A percentile compares a stretch with the other conserved stretches of the same genome.
These are phyloP conservation scores for Lobophora halterata DNA, from an alignment of 2,888 invertebrate genomes.

Conservation along the genomic window DNA sequence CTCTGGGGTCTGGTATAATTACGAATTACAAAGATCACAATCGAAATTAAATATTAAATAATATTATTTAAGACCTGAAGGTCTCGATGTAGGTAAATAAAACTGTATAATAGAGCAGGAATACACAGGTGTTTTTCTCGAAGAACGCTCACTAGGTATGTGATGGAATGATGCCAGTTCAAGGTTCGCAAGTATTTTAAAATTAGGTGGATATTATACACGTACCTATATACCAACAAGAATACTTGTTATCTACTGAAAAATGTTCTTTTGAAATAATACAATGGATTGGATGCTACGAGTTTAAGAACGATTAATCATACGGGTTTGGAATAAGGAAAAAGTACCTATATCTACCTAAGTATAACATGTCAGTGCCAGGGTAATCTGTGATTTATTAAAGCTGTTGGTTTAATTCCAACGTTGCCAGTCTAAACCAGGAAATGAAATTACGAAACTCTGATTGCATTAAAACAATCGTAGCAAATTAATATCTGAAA, in stretches of 20 bases:
- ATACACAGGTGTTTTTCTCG: no score
- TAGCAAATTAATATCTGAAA: conserved; percentile 61
- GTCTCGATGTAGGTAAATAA: no score
- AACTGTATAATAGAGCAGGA: no score
- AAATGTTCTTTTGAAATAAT: neutral
- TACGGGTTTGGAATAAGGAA: conserved; percentile 14
- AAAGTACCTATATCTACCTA: no score
- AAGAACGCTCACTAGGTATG: no score
- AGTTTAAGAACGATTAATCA: conserved; percentile 19
- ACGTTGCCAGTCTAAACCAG: conserved; percentile 7
- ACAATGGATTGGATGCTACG: conserved; percentile 11
- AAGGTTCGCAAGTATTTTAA: no score
- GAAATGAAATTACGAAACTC: conserved; percentile 31
- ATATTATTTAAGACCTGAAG: no score
- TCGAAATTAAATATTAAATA: no score
- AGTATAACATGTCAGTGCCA: conserved; percentile 21
- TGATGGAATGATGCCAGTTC: no score
- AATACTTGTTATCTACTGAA: no score
- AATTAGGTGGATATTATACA: neutral
- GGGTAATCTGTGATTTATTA: conserved; percentile 22
- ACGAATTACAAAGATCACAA: neutral
- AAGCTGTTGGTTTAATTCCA: conserved; percentile 8
- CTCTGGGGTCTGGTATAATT: neutral
- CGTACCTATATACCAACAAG: neutral
- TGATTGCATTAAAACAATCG: conserved; percentile 55